A percentile compares a stretch with the other conserved stretches of the same genome.
Evolutionary conservation across 2,888 invertebrate species (phyloP).

Genomic region (Pecten maximus): DNA sequence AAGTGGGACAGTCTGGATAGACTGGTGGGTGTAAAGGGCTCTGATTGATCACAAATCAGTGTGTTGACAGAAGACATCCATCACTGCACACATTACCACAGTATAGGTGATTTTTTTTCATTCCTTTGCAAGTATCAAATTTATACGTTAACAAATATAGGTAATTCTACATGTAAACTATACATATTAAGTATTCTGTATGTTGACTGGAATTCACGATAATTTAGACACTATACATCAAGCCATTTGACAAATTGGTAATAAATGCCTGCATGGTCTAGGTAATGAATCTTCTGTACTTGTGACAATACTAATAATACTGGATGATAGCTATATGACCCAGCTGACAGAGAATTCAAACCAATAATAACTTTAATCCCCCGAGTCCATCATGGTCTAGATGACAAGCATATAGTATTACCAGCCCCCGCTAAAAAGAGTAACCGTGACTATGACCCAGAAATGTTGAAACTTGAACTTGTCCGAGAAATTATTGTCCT

Average conservation of each 20-base stretch:
- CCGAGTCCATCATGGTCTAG: background rate
- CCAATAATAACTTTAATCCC: background rate
- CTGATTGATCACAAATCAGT: background rate
- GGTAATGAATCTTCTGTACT: background rate
- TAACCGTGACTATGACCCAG: too few species aligned
- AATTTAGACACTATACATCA: background rate
- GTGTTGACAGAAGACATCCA: background rate
- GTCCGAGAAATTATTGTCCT: too few species aligned
- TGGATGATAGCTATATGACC: background rate
- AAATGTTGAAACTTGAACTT: too few species aligned
- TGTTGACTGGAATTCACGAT: background rate
- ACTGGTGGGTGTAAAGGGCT: slow-evolving; percentile 10
- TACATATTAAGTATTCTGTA: background rate
- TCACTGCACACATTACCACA: background rate
- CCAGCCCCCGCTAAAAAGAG: too few species aligned
- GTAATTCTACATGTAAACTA: background rate
- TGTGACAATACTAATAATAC: background rate
- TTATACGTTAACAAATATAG: background rate
- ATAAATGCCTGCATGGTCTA: background rate
- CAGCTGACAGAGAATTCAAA: background rate
- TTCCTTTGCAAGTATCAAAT: background rate
- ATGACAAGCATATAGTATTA: too few species aligned
- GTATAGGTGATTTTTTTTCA: background rate
- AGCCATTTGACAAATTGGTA: background rate
- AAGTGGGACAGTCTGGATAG: background rate